Base-by-base conservation (phyloP, 2,113 vertebrate genomes). In the Xiphorhynchus elegans region DNA sequence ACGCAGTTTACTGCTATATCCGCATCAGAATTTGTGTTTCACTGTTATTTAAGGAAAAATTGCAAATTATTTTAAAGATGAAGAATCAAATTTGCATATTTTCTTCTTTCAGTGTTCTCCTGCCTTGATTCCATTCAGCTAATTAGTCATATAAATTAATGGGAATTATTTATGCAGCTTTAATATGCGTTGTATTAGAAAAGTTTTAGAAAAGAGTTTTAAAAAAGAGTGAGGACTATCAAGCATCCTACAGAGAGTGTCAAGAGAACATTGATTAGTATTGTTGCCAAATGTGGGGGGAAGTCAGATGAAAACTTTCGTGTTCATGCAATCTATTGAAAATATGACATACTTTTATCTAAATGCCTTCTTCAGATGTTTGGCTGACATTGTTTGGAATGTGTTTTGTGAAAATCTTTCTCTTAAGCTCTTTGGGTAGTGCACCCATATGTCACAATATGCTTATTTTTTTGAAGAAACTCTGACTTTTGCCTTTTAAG, bases 31-130 rank as follows among this genome's bases (percentile, higher is more conserved):
- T 92, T 96, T 89, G 67, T 84, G 44, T 92, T 97, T 96, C 95
- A 91, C n/a, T 95, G 35, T 96, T 96, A 70, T 18, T 74, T 95
- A 93, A 95, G 53, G 25, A 92, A 98, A 80, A 62, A 75, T 16
- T 93, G 44, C 10, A 90, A 89, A 67, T 24, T 66, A 52, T 67
- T 93, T 58, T 72, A 67, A 68, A 89, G 82, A 73, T 31, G 6
- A 93, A 73, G 13, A 80, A 95, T 69, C 52, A 80, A 84, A 88
- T 81, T 88, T 94, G 18, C 12, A 33, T 66, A 70, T 64, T 84
- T 95, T 94, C 15, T 77, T 62, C 24, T 81, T 81, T 60, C 3
- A 1, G 0, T 68, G 3, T 55, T 82, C 21, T 91, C 35, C 52
- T 55, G 16, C 35, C 42, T 93, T 50, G 40, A 17, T 82, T 90